Base-by-base conservation (phyloP, 64 coral and sea anemone genomes). In the Actinia equina region DNA sequence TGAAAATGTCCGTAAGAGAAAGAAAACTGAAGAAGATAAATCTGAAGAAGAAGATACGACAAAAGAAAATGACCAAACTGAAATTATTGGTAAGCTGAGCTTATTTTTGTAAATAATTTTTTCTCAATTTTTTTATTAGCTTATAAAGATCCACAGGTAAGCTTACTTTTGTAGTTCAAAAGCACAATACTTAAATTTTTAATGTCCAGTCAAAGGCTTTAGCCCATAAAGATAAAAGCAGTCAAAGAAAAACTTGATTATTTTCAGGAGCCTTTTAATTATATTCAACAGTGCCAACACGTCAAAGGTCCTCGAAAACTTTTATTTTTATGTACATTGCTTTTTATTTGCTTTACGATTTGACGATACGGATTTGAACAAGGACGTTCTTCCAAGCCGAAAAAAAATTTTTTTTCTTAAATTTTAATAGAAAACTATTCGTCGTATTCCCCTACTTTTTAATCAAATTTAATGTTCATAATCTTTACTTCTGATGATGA, bases 1-100 rank as follows among this genome's bases (percentile, higher is more conserved):
- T 56, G 83, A 91, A 77, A 92, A 91, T 65, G 67, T 90, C 64
- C 82, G 85, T 16, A 95, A 92, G 69, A 85, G 82, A 77, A 99
- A 99, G 69, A 88, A 92, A 89, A 74, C 83, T 77, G 93, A 94
- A 42, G 85, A 90, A 80, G 61, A 81, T 89, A 71, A 71, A 51
- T 82, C 69, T 58, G 59, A 90, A 64, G 86, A 83, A 42, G 86
- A 84, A n/a, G 74, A 85, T 26, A 63, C 88, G 55, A 42, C 49
- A 16, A 45, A 37, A 27, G 52, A 86, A n/a, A 71, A 86, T 59
- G 43, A 77, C 26, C 69, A 86, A 61, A 60, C 59, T 86, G 85
- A 82, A 27, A 20, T 55, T 14, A 57, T 71, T 19, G 65, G 45
- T 91, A 81, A 52, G 78, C 27, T 51, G 16, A 44, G 12, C 41